Base-by-base conservation (phyloP, 2,113 vertebrate genomes). In the Equus quagga region DNA sequence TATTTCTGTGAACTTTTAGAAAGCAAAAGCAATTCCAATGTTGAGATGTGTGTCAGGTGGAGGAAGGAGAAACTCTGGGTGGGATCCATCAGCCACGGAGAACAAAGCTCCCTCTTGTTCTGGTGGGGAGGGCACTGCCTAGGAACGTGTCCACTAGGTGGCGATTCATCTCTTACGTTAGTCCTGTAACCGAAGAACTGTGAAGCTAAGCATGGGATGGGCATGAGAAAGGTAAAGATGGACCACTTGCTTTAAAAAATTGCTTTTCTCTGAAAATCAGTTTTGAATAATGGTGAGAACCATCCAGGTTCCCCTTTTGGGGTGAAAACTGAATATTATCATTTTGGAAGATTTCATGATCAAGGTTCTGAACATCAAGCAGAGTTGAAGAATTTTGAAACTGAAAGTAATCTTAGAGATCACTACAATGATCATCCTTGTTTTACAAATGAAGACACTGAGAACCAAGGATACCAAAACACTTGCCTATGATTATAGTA, bases 61-160 rank as follows among this genome's bases (percentile, higher is more conserved):
- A 73, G 21, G 19, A 97, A 96, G 90, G 60, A 93, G 87, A 91
- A 86, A 33, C 31, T 10, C 23, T 23, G 28, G 41, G 76, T 44
- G n/a, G 5, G 56, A 78, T 21, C 44, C 81, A 88, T 31, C 54
- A 46, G 60, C 44, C 54, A 21, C 21, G 7, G 54, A 96, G 92
- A 97, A 98, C 96, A 96, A 98, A 97, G 95, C 80, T 46, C 36
- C 28, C 54, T 80, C 91, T 97, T 75, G 79, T 44, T 80, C 79
- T 3, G 3, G 36, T 21, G 28, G 36, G 81, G 44, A 46, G 58
- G 69, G 23, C 67, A 14, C 60, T n/a, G 78, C n/a, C 90, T 33
- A 36, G 78, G 88, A 84, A 83, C 0, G 1, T 26, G 81, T 94
- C 98, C 98, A 98, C 97, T 96, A 98, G 98, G 97, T 97, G 98